Conservation (phyloP, 2,113 vertebrate species). For the Syngnathus typhle region DNA sequence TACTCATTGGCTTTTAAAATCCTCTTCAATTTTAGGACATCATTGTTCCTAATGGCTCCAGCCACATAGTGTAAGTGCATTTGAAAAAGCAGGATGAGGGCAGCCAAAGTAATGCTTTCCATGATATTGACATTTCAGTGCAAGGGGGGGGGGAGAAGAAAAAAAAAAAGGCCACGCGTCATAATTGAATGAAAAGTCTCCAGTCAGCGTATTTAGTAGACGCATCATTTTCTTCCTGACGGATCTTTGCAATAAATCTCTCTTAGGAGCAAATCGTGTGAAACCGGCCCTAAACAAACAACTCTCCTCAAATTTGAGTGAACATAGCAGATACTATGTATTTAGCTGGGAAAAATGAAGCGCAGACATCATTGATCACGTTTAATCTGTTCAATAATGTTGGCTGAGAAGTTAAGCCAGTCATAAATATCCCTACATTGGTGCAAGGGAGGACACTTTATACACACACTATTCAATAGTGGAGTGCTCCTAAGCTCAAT, state of each 20-base stretch:
- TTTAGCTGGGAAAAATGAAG: not conserved
- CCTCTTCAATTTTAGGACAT: not conserved
- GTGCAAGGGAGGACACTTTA: constrained; percentile 7
- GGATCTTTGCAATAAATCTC: constrained; percentile 10
- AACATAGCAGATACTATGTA: constrained; percentile 7
- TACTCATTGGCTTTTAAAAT: not conserved
- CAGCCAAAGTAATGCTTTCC: not conserved
- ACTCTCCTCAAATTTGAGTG: constrained; percentile 9
- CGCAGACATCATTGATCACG: constrained; percentile 18
- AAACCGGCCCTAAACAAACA: not conserved
- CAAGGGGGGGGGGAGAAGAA: not conserved
- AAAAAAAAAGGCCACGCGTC: constrained; percentile 2
- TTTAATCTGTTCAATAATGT: constrained; percentile 8
- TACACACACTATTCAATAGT: not conserved
- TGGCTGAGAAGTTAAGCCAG: not conserved
- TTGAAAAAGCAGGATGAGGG: not conserved
- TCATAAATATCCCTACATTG: constrained; percentile 22
- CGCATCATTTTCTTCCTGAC: constrained; percentile 9
- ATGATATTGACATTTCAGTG: constrained; percentile 2
- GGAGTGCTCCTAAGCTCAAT: constrained; percentile 32
- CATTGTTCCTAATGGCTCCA: not conserved
- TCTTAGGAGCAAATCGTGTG: not conserved
- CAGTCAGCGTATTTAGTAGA: not conserved
- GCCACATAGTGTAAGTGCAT: not conserved
- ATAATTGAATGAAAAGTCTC: constrained; percentile 7